Conservation (phyloP, 2,888 invertebrate genomes). For the Desoria tigrina region DNA sequence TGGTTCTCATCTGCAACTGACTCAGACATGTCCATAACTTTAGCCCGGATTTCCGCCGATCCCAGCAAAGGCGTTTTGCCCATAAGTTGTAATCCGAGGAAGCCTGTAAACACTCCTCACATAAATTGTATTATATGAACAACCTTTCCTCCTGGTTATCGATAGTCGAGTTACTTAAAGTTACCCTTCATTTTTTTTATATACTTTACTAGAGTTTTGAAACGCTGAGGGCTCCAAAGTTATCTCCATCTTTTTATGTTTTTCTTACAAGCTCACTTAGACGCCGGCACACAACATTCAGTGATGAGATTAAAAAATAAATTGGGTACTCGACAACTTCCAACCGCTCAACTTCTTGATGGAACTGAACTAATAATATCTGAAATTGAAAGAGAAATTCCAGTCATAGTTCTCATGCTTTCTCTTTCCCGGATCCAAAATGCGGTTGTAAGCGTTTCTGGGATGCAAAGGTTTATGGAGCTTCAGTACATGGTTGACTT, state of each 20-base stretch:
- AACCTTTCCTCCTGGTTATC: no score
- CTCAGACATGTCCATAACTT: constrained; percentile 62
- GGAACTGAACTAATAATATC: constrained; percentile 58
- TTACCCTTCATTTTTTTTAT: no score
- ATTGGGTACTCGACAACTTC: constrained; percentile 62
- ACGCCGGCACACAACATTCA: constrained; percentile 59
- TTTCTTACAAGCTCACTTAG: constrained; percentile 58
- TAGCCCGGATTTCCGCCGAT: constrained; percentile 61
- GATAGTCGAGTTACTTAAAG: no score
- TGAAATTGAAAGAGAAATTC: constrained; percentile 60
- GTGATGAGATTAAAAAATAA: constrained; percentile 62
- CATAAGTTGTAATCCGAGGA: no score
- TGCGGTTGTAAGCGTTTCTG: constrained; percentile 57
- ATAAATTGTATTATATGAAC: no score
- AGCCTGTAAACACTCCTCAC: no score
- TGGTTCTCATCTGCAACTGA: constrained; percentile 66
- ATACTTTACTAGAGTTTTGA: background rate
- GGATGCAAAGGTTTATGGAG: constrained; percentile 60
- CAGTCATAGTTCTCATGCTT: constrained; percentile 61
- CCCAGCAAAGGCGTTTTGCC: no score
- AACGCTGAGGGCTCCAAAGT: constrained; percentile 58
- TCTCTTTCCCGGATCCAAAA: constrained; percentile 63
- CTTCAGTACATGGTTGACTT: no score
- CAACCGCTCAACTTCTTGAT: constrained; percentile 59
- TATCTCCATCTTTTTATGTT: constrained; percentile 63